Conservation (phyloP, 2,113 vertebrate species). For the Nesoenas mayeri region DNA sequence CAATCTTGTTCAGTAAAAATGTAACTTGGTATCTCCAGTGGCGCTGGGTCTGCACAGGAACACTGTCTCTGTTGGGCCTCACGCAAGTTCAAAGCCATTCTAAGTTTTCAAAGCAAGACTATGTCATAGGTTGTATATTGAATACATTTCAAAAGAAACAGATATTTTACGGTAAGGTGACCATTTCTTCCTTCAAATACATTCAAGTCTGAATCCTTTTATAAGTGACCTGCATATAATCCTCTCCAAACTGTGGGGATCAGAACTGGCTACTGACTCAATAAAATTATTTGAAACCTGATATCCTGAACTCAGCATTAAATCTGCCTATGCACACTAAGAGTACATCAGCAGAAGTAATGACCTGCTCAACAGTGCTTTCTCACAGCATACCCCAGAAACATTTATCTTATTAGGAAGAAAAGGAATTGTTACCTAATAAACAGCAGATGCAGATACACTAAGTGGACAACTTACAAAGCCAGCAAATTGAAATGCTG, state of each 20-base stretch:
- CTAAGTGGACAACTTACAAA: not conserved
- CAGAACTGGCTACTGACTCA: not conserved
- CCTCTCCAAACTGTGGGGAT: not conserved
- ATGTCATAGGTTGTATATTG: not conserved
- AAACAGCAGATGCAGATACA: not conserved
- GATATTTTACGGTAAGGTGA: not conserved
- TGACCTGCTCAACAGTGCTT: not conserved
- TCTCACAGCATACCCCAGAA: not conserved
- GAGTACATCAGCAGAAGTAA: not conserved
- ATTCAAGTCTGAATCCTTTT: not conserved
- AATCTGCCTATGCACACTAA: not conserved
- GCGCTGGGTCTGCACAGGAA: not conserved
- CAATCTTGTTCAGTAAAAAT: not conserved
- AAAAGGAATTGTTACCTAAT: not conserved
- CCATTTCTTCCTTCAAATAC: not conserved
- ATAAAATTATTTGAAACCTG: not conserved
- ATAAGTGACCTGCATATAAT: not conserved
- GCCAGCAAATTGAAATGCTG: not conserved
- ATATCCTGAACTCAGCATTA: not conserved
- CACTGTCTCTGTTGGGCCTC: not conserved
- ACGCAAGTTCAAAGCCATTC: not conserved
- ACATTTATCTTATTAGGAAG: not conserved
- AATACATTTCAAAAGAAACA: not conserved
- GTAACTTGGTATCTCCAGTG: not conserved
- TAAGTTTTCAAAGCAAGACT: not conserved